These are phyloP conservation scores for Papilio demoleus DNA, from an alignment of 2,888 invertebrate genomes.

Conservation along the genomic window DNA sequence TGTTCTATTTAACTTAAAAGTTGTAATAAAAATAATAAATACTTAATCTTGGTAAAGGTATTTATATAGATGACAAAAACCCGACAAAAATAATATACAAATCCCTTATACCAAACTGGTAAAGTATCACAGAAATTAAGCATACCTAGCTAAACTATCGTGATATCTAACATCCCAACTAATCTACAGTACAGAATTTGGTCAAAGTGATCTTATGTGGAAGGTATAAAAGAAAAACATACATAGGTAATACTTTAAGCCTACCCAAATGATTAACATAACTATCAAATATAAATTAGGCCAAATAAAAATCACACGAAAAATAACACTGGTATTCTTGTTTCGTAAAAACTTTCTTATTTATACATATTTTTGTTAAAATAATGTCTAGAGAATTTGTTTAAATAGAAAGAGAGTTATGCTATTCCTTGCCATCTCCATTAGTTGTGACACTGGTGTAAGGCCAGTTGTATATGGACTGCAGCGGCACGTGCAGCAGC, in stretches of 20 bases:
- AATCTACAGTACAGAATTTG: conserved; percentile 65
- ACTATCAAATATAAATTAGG: conserved; percentile 51
- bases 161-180: conserved; percentile 66
- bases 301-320: conserved; percentile 47
- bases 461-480: conserved; percentile 89
- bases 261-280: conserved; percentile 50
- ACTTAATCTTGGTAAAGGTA: conserved; percentile 38
- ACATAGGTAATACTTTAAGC: conserved; percentile 60
- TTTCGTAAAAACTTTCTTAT: conserved; percentile 23
- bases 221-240: conserved; percentile 40
- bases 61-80: conserved; percentile 48
- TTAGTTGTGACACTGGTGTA: conserved; percentile 62
- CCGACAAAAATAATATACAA: conserved; percentile 67
- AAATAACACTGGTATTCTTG: conserved; percentile 43
- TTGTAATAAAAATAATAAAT: conserved; percentile 38
- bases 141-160: conserved; percentile 80
- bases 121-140: conserved; percentile 84
- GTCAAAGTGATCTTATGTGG: conserved; percentile 56
- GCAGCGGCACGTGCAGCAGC: conserved; percentile 93
- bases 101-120: conserved; percentile 80
- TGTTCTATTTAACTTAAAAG: conserved; percentile 41
- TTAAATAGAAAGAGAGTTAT: conserved; percentile 45
- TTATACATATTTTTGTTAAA: conserved; percentile 25
- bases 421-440: conserved; percentile 63
- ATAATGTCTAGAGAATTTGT: conserved; percentile 37